Evolutionary conservation across 92 coral and sea anemone genomes (phyloP).

Genomic region (Bergia sp.): DNA sequence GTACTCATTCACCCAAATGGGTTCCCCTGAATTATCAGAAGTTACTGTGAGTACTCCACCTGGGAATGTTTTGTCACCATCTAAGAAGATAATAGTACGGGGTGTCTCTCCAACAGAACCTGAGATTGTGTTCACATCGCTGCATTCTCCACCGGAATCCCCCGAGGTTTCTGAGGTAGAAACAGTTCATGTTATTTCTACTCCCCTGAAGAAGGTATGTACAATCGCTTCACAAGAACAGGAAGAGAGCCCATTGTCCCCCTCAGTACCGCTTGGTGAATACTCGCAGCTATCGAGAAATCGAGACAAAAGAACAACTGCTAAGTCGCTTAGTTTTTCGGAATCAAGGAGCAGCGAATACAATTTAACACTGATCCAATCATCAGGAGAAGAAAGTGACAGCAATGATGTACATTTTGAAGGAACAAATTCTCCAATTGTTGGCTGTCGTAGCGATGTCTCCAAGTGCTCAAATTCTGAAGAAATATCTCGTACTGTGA

Average conservation of each 20-base stretch:
- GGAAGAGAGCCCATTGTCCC: slow-evolving; percentile 24
- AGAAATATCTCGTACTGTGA: slow-evolving; percentile 1
- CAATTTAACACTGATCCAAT: neutral
- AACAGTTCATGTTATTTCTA: neutral
- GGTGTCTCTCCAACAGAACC: neutral
- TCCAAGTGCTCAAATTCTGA: neutral
- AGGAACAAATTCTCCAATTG: neutral
- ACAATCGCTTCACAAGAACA: neutral
- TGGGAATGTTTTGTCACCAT: neutral
- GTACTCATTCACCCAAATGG: slow-evolving; percentile 51
- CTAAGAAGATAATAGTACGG: neutral
- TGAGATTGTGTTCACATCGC: neutral
- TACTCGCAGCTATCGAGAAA: slow-evolving; percentile 14
- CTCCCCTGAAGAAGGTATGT: neutral
- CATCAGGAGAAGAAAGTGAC: slow-evolving; percentile 32
- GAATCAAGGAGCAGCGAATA: neutral
- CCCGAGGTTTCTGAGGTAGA: neutral
- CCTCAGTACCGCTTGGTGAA: slow-evolving; percentile 24
- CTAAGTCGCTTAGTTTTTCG: slow-evolving; percentile 29
- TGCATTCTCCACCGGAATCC: neutral
- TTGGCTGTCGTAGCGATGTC: neutral
- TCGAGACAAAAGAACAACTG: slow-evolving; percentile 8
- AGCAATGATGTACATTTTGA: neutral
- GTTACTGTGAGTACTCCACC: neutral
- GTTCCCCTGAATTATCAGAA: slow-evolving; percentile 14